Percentiles rank a stretch among this genome's conserved stretches.
phyloP scores from a whole-genome alignment of 2,888 invertebrate species.

The Noctua janthina region DNA sequence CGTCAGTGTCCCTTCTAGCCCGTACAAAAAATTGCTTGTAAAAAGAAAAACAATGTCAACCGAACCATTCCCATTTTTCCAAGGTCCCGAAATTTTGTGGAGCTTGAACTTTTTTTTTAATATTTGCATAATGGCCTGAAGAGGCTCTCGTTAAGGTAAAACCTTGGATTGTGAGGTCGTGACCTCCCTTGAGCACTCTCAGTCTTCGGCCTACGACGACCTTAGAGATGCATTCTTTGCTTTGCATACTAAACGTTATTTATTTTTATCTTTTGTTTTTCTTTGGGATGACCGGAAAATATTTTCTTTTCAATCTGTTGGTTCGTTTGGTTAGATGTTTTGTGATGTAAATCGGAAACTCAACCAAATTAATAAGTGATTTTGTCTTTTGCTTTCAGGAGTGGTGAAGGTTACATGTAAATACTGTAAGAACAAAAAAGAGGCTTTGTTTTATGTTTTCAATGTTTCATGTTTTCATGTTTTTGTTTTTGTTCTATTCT shows the following conservation, averaged over 20 bases:
- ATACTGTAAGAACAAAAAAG: too few relatives aligned
- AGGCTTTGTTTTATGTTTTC: too few relatives aligned
- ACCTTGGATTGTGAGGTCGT: constrained; percentile 42
- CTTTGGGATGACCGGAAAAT: neutral
- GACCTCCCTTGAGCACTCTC: constrained; percentile 35
- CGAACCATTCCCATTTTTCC: constrained; percentile 2
- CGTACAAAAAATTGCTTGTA: neutral
- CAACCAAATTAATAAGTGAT: neutral
- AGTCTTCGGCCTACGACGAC: constrained; percentile 31
- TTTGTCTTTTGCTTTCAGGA: neutral
- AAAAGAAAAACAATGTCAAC: neutral
- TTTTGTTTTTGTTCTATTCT: too few relatives aligned
- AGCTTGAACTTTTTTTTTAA: neutral
- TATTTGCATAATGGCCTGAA: constrained; percentile 52
- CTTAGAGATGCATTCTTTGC: constrained; percentile 53
- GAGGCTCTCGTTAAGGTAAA: constrained; percentile 44
- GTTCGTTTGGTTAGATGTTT: neutral
- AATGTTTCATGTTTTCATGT: too few relatives aligned
- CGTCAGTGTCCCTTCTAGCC: too few relatives aligned
- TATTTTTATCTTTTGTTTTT: constrained; percentile 13
- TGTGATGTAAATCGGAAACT: neutral
- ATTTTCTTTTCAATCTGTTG: neutral
- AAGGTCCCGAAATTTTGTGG: neutral
- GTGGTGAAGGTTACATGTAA: too few relatives aligned
- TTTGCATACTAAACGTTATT: constrained; percentile 46